phyloP scores from a whole-genome alignment of 2,888 invertebrate species.

The Ophion ventricosus region DNA sequence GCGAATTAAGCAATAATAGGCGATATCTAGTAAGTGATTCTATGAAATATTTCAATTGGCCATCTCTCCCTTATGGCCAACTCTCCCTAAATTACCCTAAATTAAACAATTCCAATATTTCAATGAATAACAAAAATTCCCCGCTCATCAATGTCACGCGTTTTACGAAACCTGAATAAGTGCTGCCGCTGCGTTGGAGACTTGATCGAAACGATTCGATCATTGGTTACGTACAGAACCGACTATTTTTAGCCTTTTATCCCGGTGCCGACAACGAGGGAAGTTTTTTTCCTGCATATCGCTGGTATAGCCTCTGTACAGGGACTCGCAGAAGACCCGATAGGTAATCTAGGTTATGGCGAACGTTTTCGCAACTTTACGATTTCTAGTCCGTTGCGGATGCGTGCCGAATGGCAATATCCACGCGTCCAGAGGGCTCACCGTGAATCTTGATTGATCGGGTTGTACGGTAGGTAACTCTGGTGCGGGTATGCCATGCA shows the following conservation, averaged over 20 bases:
- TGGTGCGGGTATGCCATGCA: conserved; percentile 46
- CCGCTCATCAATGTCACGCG: neutral
- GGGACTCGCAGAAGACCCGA: neutral
- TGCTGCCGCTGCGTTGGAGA: neutral
- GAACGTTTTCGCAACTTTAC: conserved; percentile 31
- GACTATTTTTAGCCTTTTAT: neutral
- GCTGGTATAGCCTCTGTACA: neutral
- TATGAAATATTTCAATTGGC: too few species aligned
- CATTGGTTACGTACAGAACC: neutral
- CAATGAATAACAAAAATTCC: neutral
- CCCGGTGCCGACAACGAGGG: neutral
- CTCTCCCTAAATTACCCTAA: too few species aligned
- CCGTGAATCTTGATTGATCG: conserved; percentile 33
- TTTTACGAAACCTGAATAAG: neutral
- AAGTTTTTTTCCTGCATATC: neutral
- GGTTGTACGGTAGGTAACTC: conserved; percentile 29
- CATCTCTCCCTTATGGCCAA: too few species aligned
- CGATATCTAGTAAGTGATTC: too few species aligned
- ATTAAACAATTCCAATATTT: neutral
- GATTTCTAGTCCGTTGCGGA: conserved; percentile 45
- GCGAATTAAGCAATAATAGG: too few species aligned
- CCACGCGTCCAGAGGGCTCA: conserved; percentile 27
- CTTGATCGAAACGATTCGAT: neutral
- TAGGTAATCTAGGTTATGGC: conserved; percentile 31
- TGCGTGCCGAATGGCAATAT: conserved; percentile 54